Evolutionary conservation across 2,113 vertebrate genomes (phyloP).

Genomic region (Hystrix brachyura): DNA sequence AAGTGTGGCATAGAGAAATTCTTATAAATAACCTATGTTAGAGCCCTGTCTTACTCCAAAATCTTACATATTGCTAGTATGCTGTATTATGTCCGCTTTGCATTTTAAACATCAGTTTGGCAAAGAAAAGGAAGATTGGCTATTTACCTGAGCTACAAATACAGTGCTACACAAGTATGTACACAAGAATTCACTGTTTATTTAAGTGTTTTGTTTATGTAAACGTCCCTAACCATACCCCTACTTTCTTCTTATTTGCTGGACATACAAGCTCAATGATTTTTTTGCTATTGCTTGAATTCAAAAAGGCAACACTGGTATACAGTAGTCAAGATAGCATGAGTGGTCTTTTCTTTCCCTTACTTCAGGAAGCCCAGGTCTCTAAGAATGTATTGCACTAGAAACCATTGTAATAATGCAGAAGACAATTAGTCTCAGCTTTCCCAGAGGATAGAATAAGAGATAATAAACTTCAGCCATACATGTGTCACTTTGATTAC

Average conservation of each 20-base stretch:
- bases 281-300: neutral
- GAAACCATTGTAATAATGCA: neutral
- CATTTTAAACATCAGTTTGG: slow-evolving; percentile 18
- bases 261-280: neutral
- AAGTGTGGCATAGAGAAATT: neutral
- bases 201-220: neutral
- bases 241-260: neutral
- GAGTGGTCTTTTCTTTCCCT: neutral
- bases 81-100: neutral
- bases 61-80: neutral
- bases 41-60: neutral
- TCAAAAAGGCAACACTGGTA: neutral
- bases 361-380: neutral
- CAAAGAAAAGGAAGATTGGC: neutral
- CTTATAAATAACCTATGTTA: neutral
- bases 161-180: neutral
- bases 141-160: neutral
- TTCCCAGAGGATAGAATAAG: slow-evolving; percentile 44
- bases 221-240: neutral
- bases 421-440: neutral
- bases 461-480: slow-evolving; percentile 31
- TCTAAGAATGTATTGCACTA: slow-evolving; percentile 35
- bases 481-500: neutral
- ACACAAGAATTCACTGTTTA: neutral
- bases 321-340: neutral